phyloP scores from a whole-genome alignment of 2,888 invertebrate species.

The Caenorhabditis parvicauda region DNA sequence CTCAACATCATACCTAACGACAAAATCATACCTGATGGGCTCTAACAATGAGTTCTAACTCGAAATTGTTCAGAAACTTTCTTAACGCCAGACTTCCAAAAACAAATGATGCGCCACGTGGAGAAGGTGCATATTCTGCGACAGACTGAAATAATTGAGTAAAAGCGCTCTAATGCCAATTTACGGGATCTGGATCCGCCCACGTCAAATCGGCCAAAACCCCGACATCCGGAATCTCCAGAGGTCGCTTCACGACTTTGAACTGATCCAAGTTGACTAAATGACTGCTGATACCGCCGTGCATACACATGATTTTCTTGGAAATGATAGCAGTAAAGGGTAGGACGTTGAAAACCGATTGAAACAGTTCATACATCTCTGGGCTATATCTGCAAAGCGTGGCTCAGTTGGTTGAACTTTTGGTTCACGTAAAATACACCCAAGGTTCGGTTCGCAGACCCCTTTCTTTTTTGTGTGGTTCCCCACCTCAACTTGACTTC shows the following conservation, averaged over 20 bases:
- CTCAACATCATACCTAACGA: too few relatives aligned
- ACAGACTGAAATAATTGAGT: slow-evolving; percentile 11
- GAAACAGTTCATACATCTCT: slow-evolving; percentile 42
- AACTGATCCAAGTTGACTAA: slow-evolving; percentile 61
- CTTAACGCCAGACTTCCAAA: slow-evolving; percentile 52
- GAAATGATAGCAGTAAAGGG: slow-evolving; percentile 94
- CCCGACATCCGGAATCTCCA: slow-evolving; percentile 68
- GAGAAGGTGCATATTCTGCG: slow-evolving; percentile 38
- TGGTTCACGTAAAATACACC: neutral
- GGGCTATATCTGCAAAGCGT: slow-evolving; percentile 31
- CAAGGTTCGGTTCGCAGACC: neutral
- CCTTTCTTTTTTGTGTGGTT: neutral
- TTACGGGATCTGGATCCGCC: slow-evolving; percentile 50
- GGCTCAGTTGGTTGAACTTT: too few relatives aligned
- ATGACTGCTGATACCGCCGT: slow-evolving; percentile 70
- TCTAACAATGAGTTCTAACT: slow-evolving; percentile 49
- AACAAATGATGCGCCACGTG: slow-evolving; percentile 39
- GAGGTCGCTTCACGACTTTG: slow-evolving; percentile 68
- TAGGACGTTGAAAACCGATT: slow-evolving; percentile 80
- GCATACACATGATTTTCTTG: slow-evolving; percentile 76
- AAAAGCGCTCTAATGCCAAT: neutral
- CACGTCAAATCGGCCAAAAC: slow-evolving; percentile 66
- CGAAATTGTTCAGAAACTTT: slow-evolving; percentile 37
- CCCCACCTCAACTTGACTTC: slow-evolving; percentile 74
- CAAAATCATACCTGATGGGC: slow-evolving; percentile 55